phyloP scores from a whole-genome alignment of 1,140 invertebrate genomes.

The Heliconius melpomene region DNA sequence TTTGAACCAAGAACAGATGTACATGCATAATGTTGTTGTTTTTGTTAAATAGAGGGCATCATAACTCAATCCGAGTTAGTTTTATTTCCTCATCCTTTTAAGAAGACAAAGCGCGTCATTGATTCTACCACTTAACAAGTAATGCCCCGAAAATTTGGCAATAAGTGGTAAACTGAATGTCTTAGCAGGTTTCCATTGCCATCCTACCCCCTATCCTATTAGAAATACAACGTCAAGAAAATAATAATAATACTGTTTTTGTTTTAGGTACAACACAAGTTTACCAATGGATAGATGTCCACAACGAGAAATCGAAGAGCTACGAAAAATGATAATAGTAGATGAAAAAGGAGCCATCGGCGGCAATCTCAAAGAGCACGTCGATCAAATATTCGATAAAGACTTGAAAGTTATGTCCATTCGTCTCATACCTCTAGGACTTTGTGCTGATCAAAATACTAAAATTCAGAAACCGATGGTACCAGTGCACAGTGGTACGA shows the following conservation, averaged over 20 bases:
- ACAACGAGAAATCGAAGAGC: conserved; percentile 85
- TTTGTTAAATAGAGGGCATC: no score
- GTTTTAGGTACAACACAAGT: conserved; percentile 77
- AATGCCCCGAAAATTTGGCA: no score
- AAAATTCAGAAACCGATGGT: conserved; percentile 62
- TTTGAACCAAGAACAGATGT: no score
- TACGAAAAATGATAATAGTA: conserved; percentile 86
- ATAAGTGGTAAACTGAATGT: no score
- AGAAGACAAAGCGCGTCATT: no score
- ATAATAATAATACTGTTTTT: background rate
- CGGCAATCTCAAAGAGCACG: conserved; percentile 83
- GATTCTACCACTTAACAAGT: no score
- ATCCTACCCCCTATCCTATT: no score
- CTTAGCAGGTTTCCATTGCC: no score
- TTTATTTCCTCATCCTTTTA: no score
- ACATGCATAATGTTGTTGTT: no score
- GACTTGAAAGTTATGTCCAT: conserved; percentile 91
- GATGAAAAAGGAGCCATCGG: conserved; percentile 77
- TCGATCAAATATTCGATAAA: conserved; percentile 87
- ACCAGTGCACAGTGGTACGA: conserved; percentile 49
- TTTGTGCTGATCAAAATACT: conserved; percentile 84
- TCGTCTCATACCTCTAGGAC: conserved; percentile 85
- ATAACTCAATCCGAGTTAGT: no score
- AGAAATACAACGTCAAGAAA: no score
- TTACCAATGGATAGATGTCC: conserved; percentile 86